phyloP scores from a whole-genome alignment of 2,113 vertebrate species.

The Calypte anna region DNA sequence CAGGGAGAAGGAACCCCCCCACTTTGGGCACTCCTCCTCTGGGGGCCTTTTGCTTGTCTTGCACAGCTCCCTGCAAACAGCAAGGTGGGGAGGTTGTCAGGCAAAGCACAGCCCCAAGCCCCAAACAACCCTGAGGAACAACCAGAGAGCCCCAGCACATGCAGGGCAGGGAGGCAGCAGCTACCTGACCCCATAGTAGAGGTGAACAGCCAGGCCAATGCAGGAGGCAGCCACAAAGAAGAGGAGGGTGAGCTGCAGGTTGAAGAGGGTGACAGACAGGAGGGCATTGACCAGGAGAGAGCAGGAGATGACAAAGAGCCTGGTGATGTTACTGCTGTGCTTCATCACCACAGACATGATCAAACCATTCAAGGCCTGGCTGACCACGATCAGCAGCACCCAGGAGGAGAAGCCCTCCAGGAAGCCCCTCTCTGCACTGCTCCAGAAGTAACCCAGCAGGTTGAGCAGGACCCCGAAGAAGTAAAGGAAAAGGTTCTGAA shows the following conservation, averaged over 20 bases:
- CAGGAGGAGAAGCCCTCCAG: constrained; percentile 85
- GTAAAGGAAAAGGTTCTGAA: constrained; percentile 94
- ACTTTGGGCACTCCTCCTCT: not conserved
- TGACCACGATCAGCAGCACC: constrained; percentile 83
- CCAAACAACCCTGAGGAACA: not conserved
- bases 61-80: not conserved
- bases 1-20: not conserved
- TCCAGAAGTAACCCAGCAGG: constrained; percentile 72
- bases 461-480: constrained; percentile 88
- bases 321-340: constrained; percentile 92
- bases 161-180: not conserved
- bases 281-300: constrained; percentile 90
- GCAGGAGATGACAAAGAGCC: constrained; percentile 93
- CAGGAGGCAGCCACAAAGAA: constrained; percentile 83
- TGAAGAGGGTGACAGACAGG: constrained; percentile 83
- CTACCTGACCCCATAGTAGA: constrained; percentile 84
- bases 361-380: constrained; percentile 90
- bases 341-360: constrained; percentile 95
- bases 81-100: rapidly evolving
- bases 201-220: constrained; percentile 84
- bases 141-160: rapidly evolving
- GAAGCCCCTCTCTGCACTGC: constrained; percentile 65
- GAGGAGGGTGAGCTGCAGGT: constrained; percentile 85
- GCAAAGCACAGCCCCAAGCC: not conserved
- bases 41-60: rapidly evolving